Percentiles rank a stretch among this genome's conserved stretches.
Evolutionary conservation across 92 coral and sea anemone genomes (phyloP).

Genomic region (Pocillopora grandis): DNA sequence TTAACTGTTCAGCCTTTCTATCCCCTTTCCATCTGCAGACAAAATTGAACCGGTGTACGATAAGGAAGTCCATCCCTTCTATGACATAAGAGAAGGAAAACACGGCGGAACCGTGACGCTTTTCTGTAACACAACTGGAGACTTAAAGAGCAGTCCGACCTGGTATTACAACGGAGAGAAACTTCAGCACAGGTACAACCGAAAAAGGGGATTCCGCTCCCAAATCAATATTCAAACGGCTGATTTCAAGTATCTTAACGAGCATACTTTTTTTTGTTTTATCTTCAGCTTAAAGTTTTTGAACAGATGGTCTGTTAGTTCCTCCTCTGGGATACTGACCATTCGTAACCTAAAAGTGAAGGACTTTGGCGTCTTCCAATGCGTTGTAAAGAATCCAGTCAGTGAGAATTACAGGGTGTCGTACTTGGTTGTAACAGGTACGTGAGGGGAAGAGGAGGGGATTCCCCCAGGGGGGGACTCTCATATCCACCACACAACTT

Average conservation of each 20-base stretch:
- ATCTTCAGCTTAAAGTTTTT: slow-evolving; percentile 17
- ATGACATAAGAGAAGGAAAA: slow-evolving; percentile 20
- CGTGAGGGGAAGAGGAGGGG: background rate
- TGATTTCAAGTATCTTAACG: background rate
- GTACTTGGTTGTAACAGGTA: slow-evolving; percentile 40
- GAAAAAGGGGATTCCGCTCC: background rate
- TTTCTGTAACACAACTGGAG: slow-evolving; percentile 43
- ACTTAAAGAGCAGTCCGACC: slow-evolving; percentile 1
- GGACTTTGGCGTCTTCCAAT: slow-evolving; percentile 62
- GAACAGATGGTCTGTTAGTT: slow-evolving; percentile 17
- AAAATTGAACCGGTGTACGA: slow-evolving; percentile 14
- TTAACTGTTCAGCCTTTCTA: too few relatives aligned
- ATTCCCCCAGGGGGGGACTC: background rate
- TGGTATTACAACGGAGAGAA: slow-evolving; percentile 30
- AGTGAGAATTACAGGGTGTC: slow-evolving; percentile 7
- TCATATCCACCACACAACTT: too few relatives aligned
- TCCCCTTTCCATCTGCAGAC: slow-evolving; percentile 8
- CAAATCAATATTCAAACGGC: background rate
- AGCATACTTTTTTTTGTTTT: background rate
- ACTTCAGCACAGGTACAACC: background rate
- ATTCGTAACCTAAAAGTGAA: slow-evolving; percentile 8
- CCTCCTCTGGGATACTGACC: slow-evolving; percentile 21
- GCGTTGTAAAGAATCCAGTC: slow-evolving; percentile 31
- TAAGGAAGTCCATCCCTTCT: background rate
- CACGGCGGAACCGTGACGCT: slow-evolving; percentile 24